Percentiles rank a stretch among this genome's conserved stretches.
Conservation (phyloP, 1,140 invertebrate species). For the Papilio aristodemus region DNA sequence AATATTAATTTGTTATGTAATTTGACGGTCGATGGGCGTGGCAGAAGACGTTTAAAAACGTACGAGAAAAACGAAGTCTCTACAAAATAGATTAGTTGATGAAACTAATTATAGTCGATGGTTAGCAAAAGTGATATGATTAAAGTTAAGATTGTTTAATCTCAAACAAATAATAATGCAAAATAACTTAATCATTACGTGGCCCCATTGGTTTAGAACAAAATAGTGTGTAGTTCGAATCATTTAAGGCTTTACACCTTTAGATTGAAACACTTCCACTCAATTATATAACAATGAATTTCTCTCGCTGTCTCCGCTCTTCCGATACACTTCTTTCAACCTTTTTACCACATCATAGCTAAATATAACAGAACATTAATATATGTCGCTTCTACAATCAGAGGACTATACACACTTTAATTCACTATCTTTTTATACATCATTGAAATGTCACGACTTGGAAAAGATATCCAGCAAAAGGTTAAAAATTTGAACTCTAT, state of each 20-base stretch:
- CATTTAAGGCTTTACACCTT: not conserved
- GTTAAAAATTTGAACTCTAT: too few species aligned
- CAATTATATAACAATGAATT: not conserved
- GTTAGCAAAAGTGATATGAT: not conserved
- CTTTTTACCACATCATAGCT: too few species aligned
- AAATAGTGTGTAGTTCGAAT: not conserved
- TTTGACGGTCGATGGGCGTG: conserved; percentile 51
- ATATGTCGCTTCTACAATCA: too few species aligned
- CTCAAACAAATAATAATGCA: not conserved
- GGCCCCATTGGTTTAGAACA: not conserved
- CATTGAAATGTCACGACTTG: too few species aligned
- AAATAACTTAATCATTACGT: not conserved
- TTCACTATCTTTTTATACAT: too few species aligned
- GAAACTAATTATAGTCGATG: conserved; percentile 22
- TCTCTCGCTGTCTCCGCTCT: not conserved
- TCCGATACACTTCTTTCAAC: too few species aligned
- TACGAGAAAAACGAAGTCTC: conserved; percentile 12
- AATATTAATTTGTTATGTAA: conserved; percentile 64
- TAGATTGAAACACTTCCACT: not conserved
- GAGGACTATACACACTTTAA: too few species aligned
- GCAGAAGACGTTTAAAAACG: conserved; percentile 41
- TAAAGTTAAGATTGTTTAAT: not conserved
- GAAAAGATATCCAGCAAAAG: too few species aligned
- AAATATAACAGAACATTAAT: too few species aligned
- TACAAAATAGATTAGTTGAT: conserved; percentile 24